Evolutionary conservation across 1,140 invertebrate genomes (phyloP).

Genomic region (Drosophila parabipectinata): DNA sequence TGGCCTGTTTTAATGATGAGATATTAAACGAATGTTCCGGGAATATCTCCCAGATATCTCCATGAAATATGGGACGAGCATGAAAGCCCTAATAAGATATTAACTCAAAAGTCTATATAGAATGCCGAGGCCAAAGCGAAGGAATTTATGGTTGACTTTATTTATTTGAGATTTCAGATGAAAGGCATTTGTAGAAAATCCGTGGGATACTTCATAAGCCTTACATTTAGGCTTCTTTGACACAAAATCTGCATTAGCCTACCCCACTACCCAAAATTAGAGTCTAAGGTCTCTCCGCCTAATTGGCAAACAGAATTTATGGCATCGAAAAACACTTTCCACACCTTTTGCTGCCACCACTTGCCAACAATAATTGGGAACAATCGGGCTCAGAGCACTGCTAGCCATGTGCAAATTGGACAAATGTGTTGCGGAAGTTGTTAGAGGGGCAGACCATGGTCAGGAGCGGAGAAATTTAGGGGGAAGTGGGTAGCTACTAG

Average conservation of each 20-base stretch:
- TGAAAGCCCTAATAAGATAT: slow-evolving; percentile 9
- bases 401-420: slow-evolving; percentile 66
- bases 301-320: slow-evolving; percentile 71
- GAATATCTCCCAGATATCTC: slow-evolving; percentile 18
- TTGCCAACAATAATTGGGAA: slow-evolving; percentile 71
- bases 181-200: too few species aligned
- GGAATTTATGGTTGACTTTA: background rate
- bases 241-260: slow-evolving; percentile 5
- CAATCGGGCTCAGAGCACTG: slow-evolving; percentile 64
- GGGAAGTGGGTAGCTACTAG: slow-evolving; percentile 5
- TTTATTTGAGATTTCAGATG: too few species aligned
- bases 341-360: slow-evolving; percentile 59
- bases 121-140: background rate
- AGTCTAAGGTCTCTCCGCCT: slow-evolving; percentile 36
- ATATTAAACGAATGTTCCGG: slow-evolving; percentile 23
- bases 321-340: slow-evolving; percentile 70
- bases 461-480: slow-evolving; percentile 1
- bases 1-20: slow-evolving; percentile 47
- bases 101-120: slow-evolving; percentile 1
- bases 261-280: slow-evolving; percentile 44
- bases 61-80: slow-evolving; percentile 21
- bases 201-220: too few species aligned
- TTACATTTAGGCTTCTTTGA: background rate
- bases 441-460: slow-evolving; percentile 26
- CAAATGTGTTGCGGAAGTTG: slow-evolving; percentile 79